phyloP scores from a whole-genome alignment of 2,888 invertebrate species.

The Omphaloscelis lunosa region DNA sequence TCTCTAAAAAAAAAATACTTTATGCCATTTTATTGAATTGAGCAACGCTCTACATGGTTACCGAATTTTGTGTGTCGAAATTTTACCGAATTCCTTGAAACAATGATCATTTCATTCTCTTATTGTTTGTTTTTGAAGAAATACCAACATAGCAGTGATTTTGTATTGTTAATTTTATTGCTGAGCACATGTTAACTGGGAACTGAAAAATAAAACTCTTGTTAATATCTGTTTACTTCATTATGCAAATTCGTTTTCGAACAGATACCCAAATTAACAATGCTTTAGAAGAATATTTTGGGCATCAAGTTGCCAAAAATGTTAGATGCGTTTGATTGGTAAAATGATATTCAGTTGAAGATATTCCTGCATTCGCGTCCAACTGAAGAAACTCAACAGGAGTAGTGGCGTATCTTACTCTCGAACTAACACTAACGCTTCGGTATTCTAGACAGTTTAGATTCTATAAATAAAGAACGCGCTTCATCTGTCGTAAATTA shows the following conservation, averaged over 20 bases:
- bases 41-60: conserved; percentile 23
- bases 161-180: conserved; percentile 27
- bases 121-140: conserved; percentile 24
- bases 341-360: not conserved
- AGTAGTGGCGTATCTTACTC: conserved; percentile 7
- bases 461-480: conserved; percentile 44
- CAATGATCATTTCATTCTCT: conserved; percentile 13
- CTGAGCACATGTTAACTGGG: conserved; percentile 19
- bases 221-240: not conserved
- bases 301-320: not conserved
- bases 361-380: not conserved
- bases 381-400: not conserved
- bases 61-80: conserved; percentile 14
- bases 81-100: conserved; percentile 17
- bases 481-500: conserved; percentile 66
- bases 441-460: conserved; percentile 41
- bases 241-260: conserved; percentile 16
- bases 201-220: conserved; percentile 14
- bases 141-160: not conserved
- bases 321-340: not conserved
- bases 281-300: conserved; percentile 3
- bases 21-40: conserved; percentile 24
- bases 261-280: conserved; percentile 4
- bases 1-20: not conserved
- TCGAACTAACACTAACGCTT: conserved; percentile 11